A percentile compares a stretch with the other conserved stretches of the same genome.
Conservation (phyloP, 2,113 vertebrate genomes). For the Stegostoma tigrinum region DNA sequence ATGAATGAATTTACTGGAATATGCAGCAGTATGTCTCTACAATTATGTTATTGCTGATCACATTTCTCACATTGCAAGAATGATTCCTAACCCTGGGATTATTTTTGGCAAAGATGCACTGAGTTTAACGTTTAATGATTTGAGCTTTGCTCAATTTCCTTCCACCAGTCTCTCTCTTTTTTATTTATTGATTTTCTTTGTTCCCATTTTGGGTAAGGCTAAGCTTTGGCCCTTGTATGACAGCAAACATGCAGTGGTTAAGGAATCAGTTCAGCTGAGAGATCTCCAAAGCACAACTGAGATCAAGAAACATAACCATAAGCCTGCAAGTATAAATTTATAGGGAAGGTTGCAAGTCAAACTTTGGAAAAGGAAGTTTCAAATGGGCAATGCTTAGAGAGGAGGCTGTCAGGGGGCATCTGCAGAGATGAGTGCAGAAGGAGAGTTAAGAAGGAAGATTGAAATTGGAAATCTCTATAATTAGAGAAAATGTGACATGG, state of each 20-base stretch:
- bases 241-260: background rate
- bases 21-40: background rate
- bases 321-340: background rate
- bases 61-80: background rate
- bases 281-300: background rate
- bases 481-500: background rate
- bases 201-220: background rate
- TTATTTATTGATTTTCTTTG: conserved; percentile 11
- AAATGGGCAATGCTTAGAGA: background rate
- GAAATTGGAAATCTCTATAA: background rate
- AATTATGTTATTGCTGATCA: background rate
- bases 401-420: background rate
- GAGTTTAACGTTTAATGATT: background rate
- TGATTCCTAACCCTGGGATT: background rate
- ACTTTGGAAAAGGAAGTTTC: background rate
- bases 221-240: background rate
- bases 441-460: background rate
- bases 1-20: background rate
- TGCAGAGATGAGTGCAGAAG: background rate
- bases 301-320: background rate
- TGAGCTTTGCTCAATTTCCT: background rate
- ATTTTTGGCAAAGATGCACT: background rate
- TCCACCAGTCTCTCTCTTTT: background rate
- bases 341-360: background rate
- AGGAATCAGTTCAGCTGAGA: background rate